These are phyloP conservation scores for Linyphia triangularis DNA, from an alignment of 2,888 invertebrate species.

Conservation along the genomic window DNA sequence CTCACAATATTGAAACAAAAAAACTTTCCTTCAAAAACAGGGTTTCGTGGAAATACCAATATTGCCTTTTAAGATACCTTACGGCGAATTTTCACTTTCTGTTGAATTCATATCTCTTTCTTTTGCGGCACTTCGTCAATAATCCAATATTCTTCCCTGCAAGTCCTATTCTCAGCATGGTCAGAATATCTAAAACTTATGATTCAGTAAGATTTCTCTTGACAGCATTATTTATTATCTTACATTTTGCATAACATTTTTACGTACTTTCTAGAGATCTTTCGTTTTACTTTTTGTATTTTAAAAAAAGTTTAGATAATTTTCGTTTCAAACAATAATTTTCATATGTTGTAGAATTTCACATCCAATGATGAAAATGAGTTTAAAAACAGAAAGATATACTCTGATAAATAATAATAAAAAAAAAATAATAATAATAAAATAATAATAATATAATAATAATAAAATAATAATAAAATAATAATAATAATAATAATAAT, in stretches of 20 bases:
- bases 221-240: neutral
- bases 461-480: no score
- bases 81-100: neutral
- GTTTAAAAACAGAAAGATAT: no score
- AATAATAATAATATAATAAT: no score
- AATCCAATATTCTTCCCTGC: neutral
- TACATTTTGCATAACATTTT: neutral
- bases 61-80: neutral
- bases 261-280: neutral
- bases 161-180: neutral
- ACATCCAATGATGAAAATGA: no score
- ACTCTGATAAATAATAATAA: no score
- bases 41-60: neutral
- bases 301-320: neutral
- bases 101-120: neutral
- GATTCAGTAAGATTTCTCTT: neutral
- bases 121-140: neutral
- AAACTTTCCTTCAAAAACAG: neutral
- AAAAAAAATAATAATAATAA: no score
- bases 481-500: no score
- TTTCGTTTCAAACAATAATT: no score
- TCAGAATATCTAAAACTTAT: neutral
- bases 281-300: neutral
- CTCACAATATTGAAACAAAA: neutral
- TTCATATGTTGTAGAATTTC: no score